A percentile compares a stretch with the other conserved stretches of the same genome.
Conservation (phyloP, 2,888 invertebrate species). For the Vandiemenella viatica region DNA sequence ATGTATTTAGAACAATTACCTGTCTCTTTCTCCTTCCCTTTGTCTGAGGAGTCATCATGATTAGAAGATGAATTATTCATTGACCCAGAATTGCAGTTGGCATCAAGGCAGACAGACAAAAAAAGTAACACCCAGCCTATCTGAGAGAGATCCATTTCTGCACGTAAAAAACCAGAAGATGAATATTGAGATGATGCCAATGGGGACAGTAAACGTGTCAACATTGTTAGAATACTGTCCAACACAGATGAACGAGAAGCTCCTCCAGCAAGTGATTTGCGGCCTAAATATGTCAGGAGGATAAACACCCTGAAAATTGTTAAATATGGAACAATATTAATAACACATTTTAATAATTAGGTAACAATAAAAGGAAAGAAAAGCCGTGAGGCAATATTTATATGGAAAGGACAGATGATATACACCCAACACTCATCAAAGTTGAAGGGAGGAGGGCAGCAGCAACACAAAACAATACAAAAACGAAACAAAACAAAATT, state of each 20-base stretch:
- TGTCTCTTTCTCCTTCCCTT: slow-evolving; percentile 27
- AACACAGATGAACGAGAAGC: slow-evolving; percentile 21
- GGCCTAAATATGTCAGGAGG: slow-evolving; percentile 70
- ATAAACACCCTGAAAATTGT: slow-evolving; percentile 65
- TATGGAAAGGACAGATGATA: too few relatives aligned
- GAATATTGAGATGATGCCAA: slow-evolving; percentile 17
- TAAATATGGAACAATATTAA: not conserved
- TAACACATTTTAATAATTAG: not conserved
- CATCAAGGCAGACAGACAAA: slow-evolving; percentile 53
- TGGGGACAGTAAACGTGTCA: slow-evolving; percentile 22
- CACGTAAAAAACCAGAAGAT: slow-evolving; percentile 29
- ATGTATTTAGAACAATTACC: too few relatives aligned
- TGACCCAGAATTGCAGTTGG: slow-evolving; percentile 9
- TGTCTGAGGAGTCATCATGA: slow-evolving; percentile 30
- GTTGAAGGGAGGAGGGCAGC: too few relatives aligned
- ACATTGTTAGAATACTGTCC: slow-evolving; percentile 24
- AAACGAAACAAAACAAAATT: too few relatives aligned
- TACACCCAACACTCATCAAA: too few relatives aligned
- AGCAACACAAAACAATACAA: too few relatives aligned
- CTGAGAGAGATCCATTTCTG: slow-evolving; percentile 45
- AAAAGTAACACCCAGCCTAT: slow-evolving; percentile 64
- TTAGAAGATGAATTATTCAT: not conserved
- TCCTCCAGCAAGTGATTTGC: slow-evolving; percentile 48
- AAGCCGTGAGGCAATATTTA: too few relatives aligned
- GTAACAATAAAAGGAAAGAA: not conserved